A percentile compares a stretch with the other conserved stretches of the same genome.
Evolutionary conservation across 2,797 vertebrate genomes (phyloP).

Genomic region (Onychomys arenicola): DNA sequence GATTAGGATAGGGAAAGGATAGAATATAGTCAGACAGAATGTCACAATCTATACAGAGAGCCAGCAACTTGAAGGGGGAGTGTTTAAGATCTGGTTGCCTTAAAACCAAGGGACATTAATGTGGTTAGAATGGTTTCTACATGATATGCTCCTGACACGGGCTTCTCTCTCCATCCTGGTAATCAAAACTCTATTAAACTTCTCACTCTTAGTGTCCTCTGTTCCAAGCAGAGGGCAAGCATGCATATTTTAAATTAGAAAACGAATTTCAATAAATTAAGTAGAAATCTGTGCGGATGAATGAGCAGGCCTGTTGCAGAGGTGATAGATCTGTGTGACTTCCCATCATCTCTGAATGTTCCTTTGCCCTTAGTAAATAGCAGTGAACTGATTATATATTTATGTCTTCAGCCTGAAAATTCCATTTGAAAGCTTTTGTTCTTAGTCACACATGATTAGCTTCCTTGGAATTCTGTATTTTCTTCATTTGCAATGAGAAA

Average conservation of each 20-base stretch:
- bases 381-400: background rate
- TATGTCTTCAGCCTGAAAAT: background rate
- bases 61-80: background rate
- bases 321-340: background rate
- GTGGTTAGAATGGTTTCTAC: background rate
- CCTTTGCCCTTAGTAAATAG: slow-evolving; percentile 4
- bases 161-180: background rate
- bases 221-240: background rate
- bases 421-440: background rate
- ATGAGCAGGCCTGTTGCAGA: background rate
- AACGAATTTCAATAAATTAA: background rate
- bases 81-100: background rate
- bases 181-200: slow-evolving; percentile 22
- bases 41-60: background rate
- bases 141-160: background rate
- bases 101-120: background rate
- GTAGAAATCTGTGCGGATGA: background rate
- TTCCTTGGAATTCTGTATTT: slow-evolving; percentile 10
- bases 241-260: slow-evolving; percentile 26
- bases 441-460: background rate
- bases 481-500: slow-evolving; percentile 45
- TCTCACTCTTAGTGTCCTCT: background rate
- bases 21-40: background rate
- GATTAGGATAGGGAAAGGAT: background rate
- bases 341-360: background rate